Evolutionary conservation across 2,113 vertebrate species (phyloP), one percentile per base, ranked within the genome.

Genomic region (Pelecanus crispus): DNA sequence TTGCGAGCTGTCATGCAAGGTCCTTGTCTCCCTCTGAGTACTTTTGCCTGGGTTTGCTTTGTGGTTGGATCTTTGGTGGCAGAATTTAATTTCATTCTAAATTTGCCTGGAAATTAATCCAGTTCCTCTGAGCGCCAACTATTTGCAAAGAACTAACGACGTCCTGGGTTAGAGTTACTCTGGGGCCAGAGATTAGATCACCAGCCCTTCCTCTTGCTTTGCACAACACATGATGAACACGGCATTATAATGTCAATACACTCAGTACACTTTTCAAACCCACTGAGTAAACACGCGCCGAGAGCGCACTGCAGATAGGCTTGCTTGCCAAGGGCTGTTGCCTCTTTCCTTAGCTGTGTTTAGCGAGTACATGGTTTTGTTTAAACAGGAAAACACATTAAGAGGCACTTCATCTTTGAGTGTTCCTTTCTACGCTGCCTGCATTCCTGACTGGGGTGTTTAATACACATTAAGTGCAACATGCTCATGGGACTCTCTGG

Each of bases 301-400:
- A 90, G 77, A 86, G 50, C 1, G 0, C 9, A 16, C 71, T 6
- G 24, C 82, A 82, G 87, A 90, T 73, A 42, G 42, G 45, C 45
- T 58, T 34, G 38, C 66, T 70, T 62, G 85, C 92, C 94, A 83
- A 82, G 62, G 93, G 90, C 94, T 53, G 78, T 70, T 73, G 72
- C 85, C 82, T 86, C 81, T 92, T 93, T 86, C 67, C 63, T 12
- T 19, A 25, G 85, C 38, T 5, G 53, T 67, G 71, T 44, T 89
- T 56, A 59, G 68, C 0, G 1, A 95, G 71, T 44, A 42, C 79
- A 17, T 16, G 82, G 82, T 7, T 93, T 88, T 93, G 79, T 97
- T 97, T 95, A 92, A 97, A 95, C 81, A 88, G 92, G 85, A 96
- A 93, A 95, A 92, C 71, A 86, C 75, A 78, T 77, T 73, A 88